Percentiles rank a stretch among this genome's conserved stretches.
These are phyloP conservation scores for Pseudotriccus pelzelni DNA, from an alignment of 2,797 vertebrate genomes.

Conservation along the genomic window DNA sequence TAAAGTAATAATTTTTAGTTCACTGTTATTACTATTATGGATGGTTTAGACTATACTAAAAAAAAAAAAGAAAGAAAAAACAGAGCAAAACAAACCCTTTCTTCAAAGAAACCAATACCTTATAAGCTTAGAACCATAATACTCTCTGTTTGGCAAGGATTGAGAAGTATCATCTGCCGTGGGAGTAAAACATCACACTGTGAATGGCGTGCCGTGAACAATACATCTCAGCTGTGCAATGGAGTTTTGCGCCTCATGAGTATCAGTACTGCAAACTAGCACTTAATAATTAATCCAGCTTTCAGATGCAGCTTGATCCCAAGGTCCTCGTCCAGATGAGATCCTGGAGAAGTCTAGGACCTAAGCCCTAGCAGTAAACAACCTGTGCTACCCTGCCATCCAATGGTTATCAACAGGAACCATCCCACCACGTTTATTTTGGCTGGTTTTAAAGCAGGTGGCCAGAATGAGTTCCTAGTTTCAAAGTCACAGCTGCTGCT, in stretches of 20 bases:
- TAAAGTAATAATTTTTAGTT: neutral
- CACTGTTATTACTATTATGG: neutral
- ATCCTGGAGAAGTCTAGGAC: neutral
- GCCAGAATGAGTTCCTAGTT: conserved; percentile 57
- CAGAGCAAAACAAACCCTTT: neutral
- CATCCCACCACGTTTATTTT: conserved; percentile 48
- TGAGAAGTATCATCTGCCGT: conserved; percentile 7
- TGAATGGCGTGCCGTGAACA: neutral
- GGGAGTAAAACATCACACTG: neutral
- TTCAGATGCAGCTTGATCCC: neutral
- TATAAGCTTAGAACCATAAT: neutral
- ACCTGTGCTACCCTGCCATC: conserved; percentile 39
- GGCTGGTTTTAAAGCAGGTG: conserved; percentile 63
- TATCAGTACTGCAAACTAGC: neutral
- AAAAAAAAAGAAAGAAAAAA: neutral
- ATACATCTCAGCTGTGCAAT: neutral
- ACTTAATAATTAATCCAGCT: neutral
- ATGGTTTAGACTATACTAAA: neutral
- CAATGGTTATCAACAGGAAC: conserved; percentile 19
- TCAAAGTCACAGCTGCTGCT: conserved; percentile 70
- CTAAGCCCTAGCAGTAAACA: neutral
- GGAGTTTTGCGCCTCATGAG: neutral
- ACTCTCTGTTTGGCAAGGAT: neutral
- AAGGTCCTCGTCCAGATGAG: neutral
- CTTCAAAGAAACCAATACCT: neutral